Percentiles rank a stretch among this genome's conserved stretches.
Conservation (phyloP, 2,113 vertebrate species). For the Oreotrochilus melanogaster region DNA sequence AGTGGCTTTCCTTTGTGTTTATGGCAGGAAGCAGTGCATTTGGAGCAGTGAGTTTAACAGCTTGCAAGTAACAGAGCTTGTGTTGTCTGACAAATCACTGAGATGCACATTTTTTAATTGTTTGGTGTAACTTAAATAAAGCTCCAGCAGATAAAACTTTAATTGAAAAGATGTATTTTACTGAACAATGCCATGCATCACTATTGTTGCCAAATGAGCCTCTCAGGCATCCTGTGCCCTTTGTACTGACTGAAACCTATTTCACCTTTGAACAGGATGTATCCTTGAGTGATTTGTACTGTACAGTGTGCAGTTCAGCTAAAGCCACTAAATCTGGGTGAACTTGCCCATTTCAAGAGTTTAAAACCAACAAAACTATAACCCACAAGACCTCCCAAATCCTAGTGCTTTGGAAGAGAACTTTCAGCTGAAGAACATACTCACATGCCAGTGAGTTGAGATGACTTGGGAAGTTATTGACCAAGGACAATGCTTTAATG, state of each 20-base stretch:
- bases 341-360: background rate
- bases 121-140: conserved; percentile 51
- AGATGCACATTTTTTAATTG: conserved; percentile 41
- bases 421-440: background rate
- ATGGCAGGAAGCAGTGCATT: background rate
- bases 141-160: conserved; percentile 52
- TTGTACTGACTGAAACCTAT: background rate
- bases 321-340: background rate
- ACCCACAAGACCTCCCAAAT: background rate
- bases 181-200: background rate
- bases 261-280: background rate
- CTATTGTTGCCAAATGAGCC: conserved; percentile 23
- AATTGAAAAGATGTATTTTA: conserved; percentile 66
- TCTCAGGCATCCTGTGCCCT: background rate
- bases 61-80: background rate
- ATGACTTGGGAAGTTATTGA: background rate
- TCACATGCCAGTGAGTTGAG: background rate
- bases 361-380: background rate
- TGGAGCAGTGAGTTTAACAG: background rate
- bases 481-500: background rate
- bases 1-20: background rate
- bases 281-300: background rate
- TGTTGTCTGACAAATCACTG: conserved; percentile 5
- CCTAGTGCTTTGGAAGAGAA: background rate
- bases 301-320: background rate